Percentiles rank a stretch among this genome's conserved stretches.
Conservation (phyloP, 2,797 vertebrate genomes). For the Poliocrania exsul region DNA sequence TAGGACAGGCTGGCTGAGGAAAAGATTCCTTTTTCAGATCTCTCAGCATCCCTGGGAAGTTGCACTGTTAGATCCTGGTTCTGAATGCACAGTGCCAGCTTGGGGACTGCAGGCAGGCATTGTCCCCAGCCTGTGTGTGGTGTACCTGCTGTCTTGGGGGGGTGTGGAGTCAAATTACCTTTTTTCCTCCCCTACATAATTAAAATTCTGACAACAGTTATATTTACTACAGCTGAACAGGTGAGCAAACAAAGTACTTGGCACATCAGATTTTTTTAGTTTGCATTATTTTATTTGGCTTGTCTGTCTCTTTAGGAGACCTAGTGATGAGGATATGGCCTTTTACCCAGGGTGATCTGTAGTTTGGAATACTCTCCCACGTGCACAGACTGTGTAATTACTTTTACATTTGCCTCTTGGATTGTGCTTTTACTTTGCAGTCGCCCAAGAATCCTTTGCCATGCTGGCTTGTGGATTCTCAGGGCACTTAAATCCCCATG, state of each 20-base stretch:
- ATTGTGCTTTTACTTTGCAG: neutral
- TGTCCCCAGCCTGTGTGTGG: neutral
- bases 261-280: neutral
- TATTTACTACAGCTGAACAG: neutral
- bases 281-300: neutral
- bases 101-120: neutral
- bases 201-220: neutral
- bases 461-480: neutral
- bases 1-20: neutral
- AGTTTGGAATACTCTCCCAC: neutral
- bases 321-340: neutral
- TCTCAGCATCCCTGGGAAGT: neutral
- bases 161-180: neutral
- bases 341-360: neutral
- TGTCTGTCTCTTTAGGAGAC: neutral
- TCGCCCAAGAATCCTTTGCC: neutral
- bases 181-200: rapidly evolving
- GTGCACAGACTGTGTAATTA: neutral
- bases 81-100: rapidly evolving
- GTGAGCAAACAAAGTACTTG: neutral
- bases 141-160: rapidly evolving
- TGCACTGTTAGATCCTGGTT: neutral
- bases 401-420: neutral
- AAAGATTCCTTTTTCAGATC: neutral
- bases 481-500: neutral